A percentile compares a stretch with the other conserved stretches of the same genome.
phyloP scores from a whole-genome alignment of 37 sponge, comb jelly and placozoan species.

The Ianthella basta region DNA sequence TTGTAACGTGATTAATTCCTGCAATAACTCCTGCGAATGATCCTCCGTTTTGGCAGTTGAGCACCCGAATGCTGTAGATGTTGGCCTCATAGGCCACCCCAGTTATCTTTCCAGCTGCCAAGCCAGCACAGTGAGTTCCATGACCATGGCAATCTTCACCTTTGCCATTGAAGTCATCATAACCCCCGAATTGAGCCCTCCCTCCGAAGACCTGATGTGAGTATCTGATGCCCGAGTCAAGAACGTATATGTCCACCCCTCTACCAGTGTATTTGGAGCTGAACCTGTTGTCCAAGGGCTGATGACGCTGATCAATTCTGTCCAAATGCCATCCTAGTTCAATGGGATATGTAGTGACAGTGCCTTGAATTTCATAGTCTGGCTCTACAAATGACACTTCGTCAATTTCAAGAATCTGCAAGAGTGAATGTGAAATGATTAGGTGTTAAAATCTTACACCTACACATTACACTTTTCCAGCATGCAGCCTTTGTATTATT shows the following conservation, averaged over 20 bases:
- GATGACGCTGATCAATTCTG: conserved; percentile 9
- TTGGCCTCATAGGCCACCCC: conserved; percentile 55
- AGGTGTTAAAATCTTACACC: too few species aligned
- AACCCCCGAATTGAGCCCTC: conserved; percentile 34
- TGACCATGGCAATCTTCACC: conserved; percentile 75
- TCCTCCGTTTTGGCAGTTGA: conserved; percentile 59
- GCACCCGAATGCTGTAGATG: conserved; percentile 62
- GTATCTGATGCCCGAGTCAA: conserved; percentile 43
- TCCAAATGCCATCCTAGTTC: conserved; percentile 16
- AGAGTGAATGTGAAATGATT: too few species aligned
- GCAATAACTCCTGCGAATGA: conserved; percentile 44
- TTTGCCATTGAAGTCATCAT: conserved; percentile 21
- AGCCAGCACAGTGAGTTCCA: conserved; percentile 78
- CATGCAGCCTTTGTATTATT: too few species aligned
- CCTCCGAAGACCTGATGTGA: conserved; percentile 31
- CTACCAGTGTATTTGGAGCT: conserved; percentile 22
- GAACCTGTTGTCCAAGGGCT: conserved; percentile 17
- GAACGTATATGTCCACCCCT: conserved; percentile 34
- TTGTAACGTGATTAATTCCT: conserved; percentile 50
- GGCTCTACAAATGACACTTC: not conserved
- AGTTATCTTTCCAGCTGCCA: conserved; percentile 56
- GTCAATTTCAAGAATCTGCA: not conserved
- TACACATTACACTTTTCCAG: too few species aligned
- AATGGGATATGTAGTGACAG: not conserved
- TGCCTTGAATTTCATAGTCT: not conserved